A percentile compares a stretch with the other conserved stretches of the same genome.
Evolutionary conservation across 2,113 vertebrate species (phyloP).

Genomic region (Rutilus rutilus): DNA sequence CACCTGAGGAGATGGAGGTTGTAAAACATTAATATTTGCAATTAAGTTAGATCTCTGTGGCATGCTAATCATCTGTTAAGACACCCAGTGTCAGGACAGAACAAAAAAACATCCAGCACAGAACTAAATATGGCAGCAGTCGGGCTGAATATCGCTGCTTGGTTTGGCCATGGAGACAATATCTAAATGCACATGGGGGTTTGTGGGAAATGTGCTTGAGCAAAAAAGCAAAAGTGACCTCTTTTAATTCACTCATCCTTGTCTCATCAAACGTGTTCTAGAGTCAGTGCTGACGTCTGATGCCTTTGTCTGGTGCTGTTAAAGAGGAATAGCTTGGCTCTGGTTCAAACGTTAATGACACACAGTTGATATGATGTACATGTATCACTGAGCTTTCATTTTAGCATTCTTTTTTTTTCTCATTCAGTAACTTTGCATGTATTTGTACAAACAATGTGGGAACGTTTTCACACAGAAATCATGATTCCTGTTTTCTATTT

Average conservation of each 20-base stretch:
- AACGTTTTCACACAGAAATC: background rate
- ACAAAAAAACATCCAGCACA: background rate
- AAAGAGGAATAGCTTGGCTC: slow-evolving; percentile 39
- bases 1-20: slow-evolving; percentile 3
- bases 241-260: slow-evolving; percentile 11
- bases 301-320: slow-evolving; percentile 33
- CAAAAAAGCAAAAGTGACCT: slow-evolving; percentile 30
- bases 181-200: slow-evolving; percentile 32
- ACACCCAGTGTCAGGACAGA: background rate
- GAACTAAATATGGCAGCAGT: slow-evolving; percentile 4
- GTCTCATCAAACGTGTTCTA: slow-evolving; percentile 25
- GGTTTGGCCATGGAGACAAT: background rate
- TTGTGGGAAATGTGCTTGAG: slow-evolving; percentile 36
- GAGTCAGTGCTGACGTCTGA: background rate
- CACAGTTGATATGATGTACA: slow-evolving; percentile 38
- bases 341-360: slow-evolving; percentile 48
- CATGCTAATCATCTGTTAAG: slow-evolving; percentile 24
- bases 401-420: background rate
- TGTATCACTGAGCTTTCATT: slow-evolving; percentile 38
- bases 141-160: background rate
- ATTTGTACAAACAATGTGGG: background rate
- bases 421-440: background rate
- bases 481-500: background rate
- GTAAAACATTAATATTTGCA: slow-evolving; percentile 34
- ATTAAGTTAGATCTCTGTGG: slow-evolving; percentile 23